Evolutionary conservation across 2,113 vertebrate species (phyloP).

Genomic region (Ceyx melanurus): DNA sequence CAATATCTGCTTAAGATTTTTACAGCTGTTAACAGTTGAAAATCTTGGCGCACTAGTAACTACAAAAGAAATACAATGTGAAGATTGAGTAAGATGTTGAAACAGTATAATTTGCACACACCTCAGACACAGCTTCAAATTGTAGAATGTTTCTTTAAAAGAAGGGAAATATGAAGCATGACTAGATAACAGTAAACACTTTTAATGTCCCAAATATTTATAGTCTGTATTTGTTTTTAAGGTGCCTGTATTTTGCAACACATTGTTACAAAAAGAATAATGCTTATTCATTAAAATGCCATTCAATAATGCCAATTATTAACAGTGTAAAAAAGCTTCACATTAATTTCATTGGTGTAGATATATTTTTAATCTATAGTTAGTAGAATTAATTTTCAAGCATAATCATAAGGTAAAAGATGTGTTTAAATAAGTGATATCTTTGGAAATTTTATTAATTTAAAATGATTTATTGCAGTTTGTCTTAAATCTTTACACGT

Average conservation of each 20-base stretch:
- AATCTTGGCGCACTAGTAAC: constrained; percentile 15
- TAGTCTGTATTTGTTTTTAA: constrained; percentile 46
- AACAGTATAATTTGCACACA: constrained; percentile 34
- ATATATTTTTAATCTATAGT: not conserved
- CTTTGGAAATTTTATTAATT: constrained; percentile 16
- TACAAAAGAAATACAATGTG: constrained; percentile 25
- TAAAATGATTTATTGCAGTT: constrained; percentile 41
- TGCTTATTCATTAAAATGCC: constrained; percentile 32
- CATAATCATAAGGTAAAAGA: constrained; percentile 35
- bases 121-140: constrained; percentile 4
- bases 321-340: constrained; percentile 11
- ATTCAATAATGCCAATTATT: constrained; percentile 38
- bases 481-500: constrained; percentile 24
- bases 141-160: constrained; percentile 42
- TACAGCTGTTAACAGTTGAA: constrained; percentile 10
- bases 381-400: constrained; percentile 21
- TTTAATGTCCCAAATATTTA: not conserved
- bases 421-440: not conserved
- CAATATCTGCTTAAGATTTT: not conserved
- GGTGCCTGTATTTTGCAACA: constrained; percentile 58
- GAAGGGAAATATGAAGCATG: constrained; percentile 31
- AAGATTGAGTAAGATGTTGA: constrained; percentile 31
- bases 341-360: not conserved
- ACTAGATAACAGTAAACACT: constrained; percentile 15
- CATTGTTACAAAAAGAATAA: constrained; percentile 21